Evolutionary conservation across 2,113 vertebrate genomes (phyloP).

Genomic region (human): DNA sequence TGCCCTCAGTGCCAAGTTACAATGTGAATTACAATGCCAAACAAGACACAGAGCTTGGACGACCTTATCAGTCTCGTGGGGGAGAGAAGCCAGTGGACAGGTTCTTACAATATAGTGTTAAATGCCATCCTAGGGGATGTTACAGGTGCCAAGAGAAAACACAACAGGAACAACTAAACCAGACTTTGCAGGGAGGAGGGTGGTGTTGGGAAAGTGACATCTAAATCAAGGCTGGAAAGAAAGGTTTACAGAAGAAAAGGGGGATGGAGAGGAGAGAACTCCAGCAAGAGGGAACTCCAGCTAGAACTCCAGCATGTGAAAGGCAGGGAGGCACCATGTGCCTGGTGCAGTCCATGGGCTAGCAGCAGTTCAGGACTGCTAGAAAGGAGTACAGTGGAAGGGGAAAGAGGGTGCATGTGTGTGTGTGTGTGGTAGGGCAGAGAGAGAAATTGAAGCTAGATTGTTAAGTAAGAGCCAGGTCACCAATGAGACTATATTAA

Average conservation of each 20-base stretch:
- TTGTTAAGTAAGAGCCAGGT: neutral
- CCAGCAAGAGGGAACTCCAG: neutral
- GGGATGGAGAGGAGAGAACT: neutral
- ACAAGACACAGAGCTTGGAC: neutral
- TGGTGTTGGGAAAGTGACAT: neutral
- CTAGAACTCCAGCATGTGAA: neutral
- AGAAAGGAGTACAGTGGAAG: fast-evolving
- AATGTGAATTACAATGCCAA: neutral
- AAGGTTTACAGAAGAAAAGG: neutral
- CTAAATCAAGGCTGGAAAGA: neutral
- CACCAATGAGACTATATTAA: neutral
- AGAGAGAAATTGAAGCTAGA: neutral
- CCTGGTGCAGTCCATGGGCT: no score
- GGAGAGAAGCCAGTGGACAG: neutral
- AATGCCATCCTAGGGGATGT: neutral
- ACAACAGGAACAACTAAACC: neutral
- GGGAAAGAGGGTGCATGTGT: neutral
- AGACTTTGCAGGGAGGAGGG: neutral
- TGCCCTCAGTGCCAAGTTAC: neutral
- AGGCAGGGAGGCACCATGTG: neutral
- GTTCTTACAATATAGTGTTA: neutral
- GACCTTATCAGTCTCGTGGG: neutral
- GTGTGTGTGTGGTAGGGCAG: neutral
- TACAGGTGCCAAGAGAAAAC: neutral
- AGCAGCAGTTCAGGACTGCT: neutral